These are phyloP conservation scores for Puntigrus tetrazona DNA, from an alignment of 2,113 vertebrate genomes.

Conservation along the genomic window DNA sequence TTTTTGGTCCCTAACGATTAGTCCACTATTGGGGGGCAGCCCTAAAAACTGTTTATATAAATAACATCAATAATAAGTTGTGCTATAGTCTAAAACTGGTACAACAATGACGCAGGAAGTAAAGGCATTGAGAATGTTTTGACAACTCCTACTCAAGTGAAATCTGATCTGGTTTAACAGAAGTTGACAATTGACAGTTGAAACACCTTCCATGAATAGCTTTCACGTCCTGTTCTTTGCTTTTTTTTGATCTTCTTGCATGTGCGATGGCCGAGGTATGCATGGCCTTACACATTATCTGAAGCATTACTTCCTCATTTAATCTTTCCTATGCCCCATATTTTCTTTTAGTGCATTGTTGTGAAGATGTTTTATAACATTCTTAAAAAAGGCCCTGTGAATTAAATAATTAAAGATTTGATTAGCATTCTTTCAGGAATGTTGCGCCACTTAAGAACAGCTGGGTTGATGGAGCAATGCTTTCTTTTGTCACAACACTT, in stretches of 20 bases:
- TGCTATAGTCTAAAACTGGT: not conserved
- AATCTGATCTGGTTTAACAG: constrained; percentile 6
- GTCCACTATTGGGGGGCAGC: no score
- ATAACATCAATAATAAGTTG: not conserved
- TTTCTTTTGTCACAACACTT: constrained; percentile 25
- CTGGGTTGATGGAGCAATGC: constrained; percentile 26
- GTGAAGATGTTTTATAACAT: not conserved
- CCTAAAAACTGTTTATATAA: no score
- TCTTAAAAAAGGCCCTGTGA: not conserved
- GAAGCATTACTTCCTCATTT: not conserved
- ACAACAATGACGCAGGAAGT: not conserved
- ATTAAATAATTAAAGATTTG: not conserved
- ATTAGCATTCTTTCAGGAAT: constrained; percentile 33
- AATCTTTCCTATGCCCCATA: not conserved
- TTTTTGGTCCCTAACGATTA: no score
- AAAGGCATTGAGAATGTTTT: not conserved
- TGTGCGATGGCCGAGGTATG: not conserved
- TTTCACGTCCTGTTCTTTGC: no score
- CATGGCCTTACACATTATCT: not conserved
- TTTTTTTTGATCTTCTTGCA: constrained; percentile 13
- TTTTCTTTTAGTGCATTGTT: not conserved
- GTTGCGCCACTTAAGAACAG: constrained; percentile 46
- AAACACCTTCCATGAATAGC: not conserved
- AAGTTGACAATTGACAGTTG: not conserved
- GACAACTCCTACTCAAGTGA: not conserved